phyloP scores from a whole-genome alignment of 1,140 invertebrate species.

The Aplysia californica region DNA sequence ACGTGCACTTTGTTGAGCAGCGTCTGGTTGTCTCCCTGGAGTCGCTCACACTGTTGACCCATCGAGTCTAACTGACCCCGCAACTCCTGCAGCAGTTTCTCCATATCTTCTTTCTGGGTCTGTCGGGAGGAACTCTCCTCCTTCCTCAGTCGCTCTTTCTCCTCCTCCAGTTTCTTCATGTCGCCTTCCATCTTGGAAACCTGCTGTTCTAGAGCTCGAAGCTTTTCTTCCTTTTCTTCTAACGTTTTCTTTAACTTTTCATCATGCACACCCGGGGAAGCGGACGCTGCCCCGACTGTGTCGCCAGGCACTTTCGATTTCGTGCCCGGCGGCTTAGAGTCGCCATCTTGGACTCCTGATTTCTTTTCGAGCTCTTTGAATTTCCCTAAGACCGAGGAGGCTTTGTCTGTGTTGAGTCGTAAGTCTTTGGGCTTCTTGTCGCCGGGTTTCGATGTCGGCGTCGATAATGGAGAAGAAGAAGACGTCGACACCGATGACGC shows the following conservation, averaged over 20 bases:
- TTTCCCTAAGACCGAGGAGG: background rate
- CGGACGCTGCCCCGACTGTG: background rate
- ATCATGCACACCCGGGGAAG: background rate
- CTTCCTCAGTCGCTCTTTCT: constrained; percentile 20
- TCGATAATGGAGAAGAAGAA: too few species aligned
- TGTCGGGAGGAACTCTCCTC: constrained; percentile 10
- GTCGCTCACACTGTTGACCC: constrained; percentile 43
- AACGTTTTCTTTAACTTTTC: constrained; percentile 13
- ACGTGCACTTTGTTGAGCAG: constrained; percentile 48
- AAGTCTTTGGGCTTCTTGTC: too few species aligned
- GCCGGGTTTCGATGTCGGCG: too few species aligned
- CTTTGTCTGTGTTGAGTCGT: background rate
- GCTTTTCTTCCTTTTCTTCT: constrained; percentile 11
- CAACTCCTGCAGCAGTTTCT: constrained; percentile 32
- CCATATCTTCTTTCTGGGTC: constrained; percentile 35
- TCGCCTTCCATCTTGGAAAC: constrained; percentile 22
- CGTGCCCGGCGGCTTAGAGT: background rate
- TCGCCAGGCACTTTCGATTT: background rate
- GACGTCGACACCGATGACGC: background rate
- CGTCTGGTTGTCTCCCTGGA: constrained; percentile 48
- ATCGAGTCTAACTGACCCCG: constrained; percentile 39
- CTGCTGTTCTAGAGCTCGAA: background rate
- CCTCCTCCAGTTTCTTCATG: constrained; percentile 18
- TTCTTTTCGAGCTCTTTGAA: background rate
- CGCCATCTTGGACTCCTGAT: background rate